Base-by-base conservation (phyloP, 2,888 invertebrate genomes). In the Lasioglossum leucozonium region DNA sequence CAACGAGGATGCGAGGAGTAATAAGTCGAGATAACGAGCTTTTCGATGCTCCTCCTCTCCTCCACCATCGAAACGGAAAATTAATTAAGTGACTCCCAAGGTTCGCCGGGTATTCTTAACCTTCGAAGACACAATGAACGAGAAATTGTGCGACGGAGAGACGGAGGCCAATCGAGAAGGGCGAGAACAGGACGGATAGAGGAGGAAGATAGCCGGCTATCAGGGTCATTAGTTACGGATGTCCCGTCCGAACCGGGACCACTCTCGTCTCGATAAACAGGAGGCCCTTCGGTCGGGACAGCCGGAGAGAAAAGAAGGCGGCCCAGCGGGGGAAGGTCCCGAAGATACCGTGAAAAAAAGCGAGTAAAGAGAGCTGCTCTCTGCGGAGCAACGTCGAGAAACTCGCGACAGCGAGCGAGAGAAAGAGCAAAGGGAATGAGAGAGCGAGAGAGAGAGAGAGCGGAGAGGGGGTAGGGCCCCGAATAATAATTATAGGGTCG, bases 201-300 rank as follows among this genome's bases (percentile, higher is more conserved):
- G 79, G 77, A 73, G 91, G 91, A 91, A 89, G 90, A 90, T 88
- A 88, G 90, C 88, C 89, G 90, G 92, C 93, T 94, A 94, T 94
- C 94, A 93, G 94, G 93, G 93, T 94, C 94, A 94, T 94, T 94
- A 94, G 94, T 94, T 94, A 94, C 94, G 94, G 94, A 94, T 93
- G 94, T 94, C 93, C 93, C 92, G 91, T 93, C 92, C 91, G 91
- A 93, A 94, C 92, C 92, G 91, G 93, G 92, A 91, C 93, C 94
- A 93, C 92, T 93, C 93, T 93, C 93, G 93, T 92, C 93, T 93
- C 93, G 94, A 94, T 93, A 94, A 94, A 93, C 92, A 92, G 91
- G 90, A 91, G 90, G 89, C 85, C 79, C 82, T 80, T 44, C 84
- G 84, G 84, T 65, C 76, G 65, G 80, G 89, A 89, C 82, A 82